These are phyloP conservation scores for Dermochelys coriacea DNA, from an alignment of 2,797 vertebrate genomes.

Conservation along the genomic window DNA sequence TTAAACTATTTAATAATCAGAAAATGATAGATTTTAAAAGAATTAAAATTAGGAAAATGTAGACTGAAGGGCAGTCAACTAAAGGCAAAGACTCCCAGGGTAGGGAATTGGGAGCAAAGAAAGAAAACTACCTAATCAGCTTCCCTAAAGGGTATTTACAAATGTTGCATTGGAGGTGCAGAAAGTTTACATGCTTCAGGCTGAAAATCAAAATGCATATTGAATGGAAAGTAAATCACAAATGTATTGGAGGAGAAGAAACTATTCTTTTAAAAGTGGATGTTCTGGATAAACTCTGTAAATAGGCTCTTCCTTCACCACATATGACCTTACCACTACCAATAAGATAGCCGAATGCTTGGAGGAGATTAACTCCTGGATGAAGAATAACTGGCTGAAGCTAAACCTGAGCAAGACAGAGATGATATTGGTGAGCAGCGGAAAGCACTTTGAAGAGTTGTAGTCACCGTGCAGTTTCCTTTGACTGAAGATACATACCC, in stretches of 20 bases:
- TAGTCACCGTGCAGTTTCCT: neutral
- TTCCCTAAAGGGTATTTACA: neutral
- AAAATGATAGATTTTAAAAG: neutral
- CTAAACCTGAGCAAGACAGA: neutral
- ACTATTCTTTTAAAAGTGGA: neutral
- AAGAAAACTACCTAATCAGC: neutral
- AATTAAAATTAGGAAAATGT: neutral
- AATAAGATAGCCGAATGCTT: neutral
- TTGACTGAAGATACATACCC: neutral
- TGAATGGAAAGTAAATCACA: neutral
- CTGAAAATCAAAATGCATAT: neutral
- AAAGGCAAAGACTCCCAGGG: neutral
- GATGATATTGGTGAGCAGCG: neutral
- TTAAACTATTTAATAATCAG: neutral
- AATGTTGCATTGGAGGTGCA: neutral
- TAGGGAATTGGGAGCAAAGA: neutral
- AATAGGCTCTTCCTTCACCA: neutral
- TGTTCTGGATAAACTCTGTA: neutral
- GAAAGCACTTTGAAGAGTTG: neutral
- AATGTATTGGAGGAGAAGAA: neutral
- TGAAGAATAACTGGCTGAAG: neutral
- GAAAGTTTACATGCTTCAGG: neutral
- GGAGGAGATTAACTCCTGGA: neutral
- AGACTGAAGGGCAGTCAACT: neutral
- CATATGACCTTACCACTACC: neutral